These are phyloP conservation scores for Patiria miniata DNA, from an alignment of 35 echinoderm and acorn worm species.

Conservation along the genomic window DNA sequence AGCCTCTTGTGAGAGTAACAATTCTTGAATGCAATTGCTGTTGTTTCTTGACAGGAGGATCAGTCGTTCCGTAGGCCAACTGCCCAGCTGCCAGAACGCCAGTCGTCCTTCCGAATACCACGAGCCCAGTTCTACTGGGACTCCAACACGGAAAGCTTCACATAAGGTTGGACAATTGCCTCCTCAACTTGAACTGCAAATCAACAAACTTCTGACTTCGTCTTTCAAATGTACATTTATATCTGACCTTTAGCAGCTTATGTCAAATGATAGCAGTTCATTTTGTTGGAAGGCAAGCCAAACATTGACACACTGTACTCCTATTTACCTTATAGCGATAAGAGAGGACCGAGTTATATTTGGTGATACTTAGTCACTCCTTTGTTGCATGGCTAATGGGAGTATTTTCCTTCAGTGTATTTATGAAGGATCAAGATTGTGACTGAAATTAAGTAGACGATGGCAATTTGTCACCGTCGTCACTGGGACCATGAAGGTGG, in stretches of 20 bases:
- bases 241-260: too few species aligned
- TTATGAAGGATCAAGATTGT: too few species aligned
- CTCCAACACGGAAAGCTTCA: background rate
- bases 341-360: background rate
- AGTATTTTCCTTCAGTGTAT: background rate
- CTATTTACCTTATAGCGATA: background rate
- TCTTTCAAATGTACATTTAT: too few species aligned
- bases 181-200: conserved; percentile 9
- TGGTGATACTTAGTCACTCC: background rate
- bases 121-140: conserved; percentile 30
- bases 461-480: background rate
- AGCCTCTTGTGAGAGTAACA: background rate
- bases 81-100: background rate
- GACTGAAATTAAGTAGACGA: too few species aligned
- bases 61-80: background rate
- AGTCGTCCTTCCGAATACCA: background rate
- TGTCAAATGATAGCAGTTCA: background rate
- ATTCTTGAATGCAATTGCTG: background rate
- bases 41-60: background rate
- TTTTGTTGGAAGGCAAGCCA: background rate
- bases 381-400: background rate
- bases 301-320: conserved; percentile 4
- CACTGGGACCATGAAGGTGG: background rate
- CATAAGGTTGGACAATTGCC: background rate
- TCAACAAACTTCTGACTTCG: background rate